Conservation (phyloP, 2,113 vertebrate species). For the Mesembrinibis cayennensis region DNA sequence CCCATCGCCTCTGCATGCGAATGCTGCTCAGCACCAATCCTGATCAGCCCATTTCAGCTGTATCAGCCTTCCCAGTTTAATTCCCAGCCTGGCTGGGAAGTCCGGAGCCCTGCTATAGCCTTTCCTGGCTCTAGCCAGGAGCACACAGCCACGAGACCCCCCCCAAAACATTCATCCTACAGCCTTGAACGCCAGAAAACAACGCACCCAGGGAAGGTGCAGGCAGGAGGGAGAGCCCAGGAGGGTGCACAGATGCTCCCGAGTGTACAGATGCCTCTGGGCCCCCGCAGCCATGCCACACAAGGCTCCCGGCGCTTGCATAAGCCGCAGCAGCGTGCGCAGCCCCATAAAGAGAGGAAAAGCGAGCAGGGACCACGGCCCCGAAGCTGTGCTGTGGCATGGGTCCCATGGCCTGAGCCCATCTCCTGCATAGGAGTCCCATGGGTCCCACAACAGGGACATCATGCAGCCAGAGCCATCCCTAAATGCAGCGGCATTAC, state of each 20-base stretch:
- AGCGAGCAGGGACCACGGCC: not conserved
- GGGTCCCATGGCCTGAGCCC: not conserved
- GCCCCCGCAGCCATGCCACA: not conserved
- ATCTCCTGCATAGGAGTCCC: accelerated
- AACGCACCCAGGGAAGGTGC: not conserved
- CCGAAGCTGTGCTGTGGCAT: not conserved
- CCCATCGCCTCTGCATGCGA: accelerated
- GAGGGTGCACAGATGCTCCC: accelerated
- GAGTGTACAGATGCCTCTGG: not conserved
- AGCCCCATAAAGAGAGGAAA: not conserved
- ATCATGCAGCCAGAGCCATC: accelerated
- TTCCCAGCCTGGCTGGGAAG: not conserved
- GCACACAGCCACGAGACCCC: not conserved
- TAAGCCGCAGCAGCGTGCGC: not conserved
- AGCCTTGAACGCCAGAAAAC: accelerated
- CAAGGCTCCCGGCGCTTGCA: not conserved
- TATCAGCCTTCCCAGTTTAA: not conserved
- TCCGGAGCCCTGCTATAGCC: accelerated
- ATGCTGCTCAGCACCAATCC: accelerated
- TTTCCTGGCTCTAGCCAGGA: not conserved
- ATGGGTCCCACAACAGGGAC: accelerated
- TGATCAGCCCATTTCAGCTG: accelerated
- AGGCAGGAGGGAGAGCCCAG: not conserved
- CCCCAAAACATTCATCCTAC: accelerated
- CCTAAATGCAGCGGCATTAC: accelerated